phyloP scores from a whole-genome alignment of 1,140 invertebrate species.

The Aculops lycopersici region DNA sequence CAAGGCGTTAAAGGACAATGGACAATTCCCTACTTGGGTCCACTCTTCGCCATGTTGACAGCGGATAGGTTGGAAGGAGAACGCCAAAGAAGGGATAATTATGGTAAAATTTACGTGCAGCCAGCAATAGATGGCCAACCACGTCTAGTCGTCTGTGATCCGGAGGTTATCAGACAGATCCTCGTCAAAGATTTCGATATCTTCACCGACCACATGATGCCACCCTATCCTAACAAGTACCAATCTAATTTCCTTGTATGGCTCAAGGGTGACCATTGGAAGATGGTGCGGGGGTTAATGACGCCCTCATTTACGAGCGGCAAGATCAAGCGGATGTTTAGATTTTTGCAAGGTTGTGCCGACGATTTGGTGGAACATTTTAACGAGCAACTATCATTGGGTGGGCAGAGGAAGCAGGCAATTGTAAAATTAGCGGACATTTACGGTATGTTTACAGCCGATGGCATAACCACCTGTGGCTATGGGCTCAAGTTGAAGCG shows the following conservation, averaged over 20 bases:
- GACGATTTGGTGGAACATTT: constrained; percentile 2
- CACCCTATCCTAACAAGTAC: background rate
- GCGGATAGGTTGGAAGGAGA: too few species aligned
- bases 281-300: constrained; percentile 21
- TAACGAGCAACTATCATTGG: background rate
- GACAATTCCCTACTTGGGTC: too few species aligned
- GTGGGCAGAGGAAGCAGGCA: constrained; percentile 5
- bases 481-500: constrained; percentile 19
- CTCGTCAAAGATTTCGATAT: constrained; percentile 7
- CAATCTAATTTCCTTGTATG: constrained; percentile 13
- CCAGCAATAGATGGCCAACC: constrained; percentile 3
- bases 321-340: constrained; percentile 20
- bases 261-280: constrained; percentile 20
- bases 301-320: constrained; percentile 24
- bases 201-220: constrained; percentile 5
- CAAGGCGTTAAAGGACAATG: too few species aligned
- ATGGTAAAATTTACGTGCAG: too few species aligned
- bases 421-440: constrained; percentile 5
- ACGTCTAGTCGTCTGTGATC: constrained; percentile 6
- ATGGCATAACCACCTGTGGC: constrained; percentile 18
- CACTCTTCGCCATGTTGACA: too few species aligned
- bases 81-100: too few species aligned
- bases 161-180: constrained; percentile 6
- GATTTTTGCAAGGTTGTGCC: constrained; percentile 1
- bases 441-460: constrained; percentile 18